Base-by-base conservation (phyloP, 2,888 invertebrate genomes). In the Tiliacea citrago region DNA sequence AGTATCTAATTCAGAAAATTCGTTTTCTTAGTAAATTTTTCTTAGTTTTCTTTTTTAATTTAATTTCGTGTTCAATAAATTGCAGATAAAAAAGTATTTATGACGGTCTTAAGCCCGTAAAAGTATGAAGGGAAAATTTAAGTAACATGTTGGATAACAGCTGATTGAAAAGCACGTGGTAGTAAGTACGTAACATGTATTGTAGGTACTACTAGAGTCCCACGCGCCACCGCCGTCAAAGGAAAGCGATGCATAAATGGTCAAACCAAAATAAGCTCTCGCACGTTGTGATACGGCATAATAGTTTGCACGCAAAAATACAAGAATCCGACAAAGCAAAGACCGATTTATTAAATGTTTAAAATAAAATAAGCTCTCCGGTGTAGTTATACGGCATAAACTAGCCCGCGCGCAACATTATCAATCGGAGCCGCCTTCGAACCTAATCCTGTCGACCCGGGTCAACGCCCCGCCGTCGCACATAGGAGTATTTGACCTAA, bases 71-170 rank as follows among this genome's bases (percentile, higher is more conserved):
- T 58, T 29, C 58, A 58, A 35, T 58, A 58, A 58, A 58, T 58
- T 58, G 62, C 62, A 62, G 62, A 45, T 62, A 62, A 62, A 62
- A 62, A 62, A 62, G 62, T 62, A 62, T 62, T 62, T 62, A 62
- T 62, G 62, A 62, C 45, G 62, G 62, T 62, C n/a, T n/a, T n/a
- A n/a, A n/a, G n/a, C n/a, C n/a, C n/a, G n/a, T n/a, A n/a, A n/a
- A n/a, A n/a, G n/a, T 62, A 24, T 62, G 45, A 62, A 45, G 62
- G 51, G 51, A 51, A 51, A 51, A 51, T 51, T 51, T 51, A 21
- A 51, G 21, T 51, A 51, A 51, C 51, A 45, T 62, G 62, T 62
- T 62, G 62, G 42, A 62, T 62, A 62, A 62, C 62, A 42, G 62
- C n/a, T 62, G 61, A 61, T 61, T 61, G 61, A 61, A 39, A 61